Conservation (phyloP, 1,140 invertebrate genomes). For the Drosophila sechellia region DNA sequence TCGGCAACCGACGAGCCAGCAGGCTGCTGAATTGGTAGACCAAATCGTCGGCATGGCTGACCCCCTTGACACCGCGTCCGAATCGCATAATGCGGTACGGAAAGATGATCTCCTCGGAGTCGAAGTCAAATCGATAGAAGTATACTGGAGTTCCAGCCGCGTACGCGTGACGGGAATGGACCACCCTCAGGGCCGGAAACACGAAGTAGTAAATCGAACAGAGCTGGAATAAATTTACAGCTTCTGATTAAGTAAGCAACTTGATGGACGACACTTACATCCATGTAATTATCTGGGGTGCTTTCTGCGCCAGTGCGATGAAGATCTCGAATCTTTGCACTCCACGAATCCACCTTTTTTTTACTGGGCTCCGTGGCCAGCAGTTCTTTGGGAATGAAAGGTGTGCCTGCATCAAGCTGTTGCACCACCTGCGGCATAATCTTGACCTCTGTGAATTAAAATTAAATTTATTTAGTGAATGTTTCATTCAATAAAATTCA, state of each 20-base stretch:
- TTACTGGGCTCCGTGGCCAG: slow-evolving; percentile 33
- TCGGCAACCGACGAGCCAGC: slow-evolving; percentile 81
- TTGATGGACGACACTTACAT: slow-evolving; percentile 44
- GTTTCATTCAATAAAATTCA: no score
- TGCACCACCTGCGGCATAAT: slow-evolving; percentile 43
- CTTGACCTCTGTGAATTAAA: slow-evolving; percentile 51
- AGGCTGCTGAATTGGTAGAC: slow-evolving; percentile 87
- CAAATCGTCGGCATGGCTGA: slow-evolving; percentile 88
- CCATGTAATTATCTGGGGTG: slow-evolving; percentile 69
- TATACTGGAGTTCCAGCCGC: slow-evolving; percentile 82
- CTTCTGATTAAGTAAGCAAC: no score
- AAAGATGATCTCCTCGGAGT: slow-evolving; percentile 73
- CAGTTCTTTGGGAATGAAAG: slow-evolving; percentile 66
- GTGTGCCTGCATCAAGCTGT: slow-evolving; percentile 55
- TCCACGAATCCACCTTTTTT: slow-evolving; percentile 49
- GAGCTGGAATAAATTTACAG: slow-evolving; percentile 30
- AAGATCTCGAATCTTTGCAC: slow-evolving; percentile 49
- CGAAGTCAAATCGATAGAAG: slow-evolving; percentile 85
- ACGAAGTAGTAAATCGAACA: slow-evolving; percentile 79
- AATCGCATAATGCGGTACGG: slow-evolving; percentile 81
- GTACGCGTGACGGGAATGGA: slow-evolving; percentile 72
- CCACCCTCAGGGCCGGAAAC: slow-evolving; percentile 79
- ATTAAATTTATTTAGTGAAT: no score
- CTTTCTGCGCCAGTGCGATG: slow-evolving; percentile 64
- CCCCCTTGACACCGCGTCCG: slow-evolving; percentile 80